Conservation (phyloP, 2,888 invertebrate genomes). For the Clistopyga incitator region DNA sequence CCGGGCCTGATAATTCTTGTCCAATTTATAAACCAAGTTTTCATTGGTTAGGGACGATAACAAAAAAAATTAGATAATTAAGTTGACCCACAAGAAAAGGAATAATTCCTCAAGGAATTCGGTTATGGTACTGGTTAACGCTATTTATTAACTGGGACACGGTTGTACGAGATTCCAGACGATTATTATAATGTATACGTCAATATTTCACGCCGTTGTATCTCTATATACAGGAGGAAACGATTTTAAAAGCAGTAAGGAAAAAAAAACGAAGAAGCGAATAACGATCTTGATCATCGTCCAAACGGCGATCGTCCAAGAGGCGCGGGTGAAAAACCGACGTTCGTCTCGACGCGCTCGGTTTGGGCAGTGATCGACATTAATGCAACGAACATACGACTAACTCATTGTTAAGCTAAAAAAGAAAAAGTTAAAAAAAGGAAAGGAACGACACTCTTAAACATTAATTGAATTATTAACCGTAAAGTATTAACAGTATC, state of each 20-base stretch:
- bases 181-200: conserved; percentile 43
- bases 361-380: conserved; percentile 73
- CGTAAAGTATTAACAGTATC: conserved; percentile 71
- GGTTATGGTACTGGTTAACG: conserved; percentile 68
- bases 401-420: conserved; percentile 60
- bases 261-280: conserved; percentile 28
- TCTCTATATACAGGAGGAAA: conserved; percentile 31
- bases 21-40: conserved; percentile 38
- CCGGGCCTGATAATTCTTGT: conserved; percentile 11
- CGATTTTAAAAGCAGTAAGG: neutral
- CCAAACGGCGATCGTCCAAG: conserved; percentile 62
- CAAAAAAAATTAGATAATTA: conserved; percentile 35
- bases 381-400: conserved; percentile 59
- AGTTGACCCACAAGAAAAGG: conserved; percentile 20
- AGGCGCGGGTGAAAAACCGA: conserved; percentile 32
- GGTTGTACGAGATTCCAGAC: conserved; percentile 50
- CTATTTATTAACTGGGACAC: conserved; percentile 73
- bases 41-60: conserved; percentile 2
- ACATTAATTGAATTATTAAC: conserved; percentile 68
- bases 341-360: conserved; percentile 31
- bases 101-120: conserved; percentile 56
- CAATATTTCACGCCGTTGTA: conserved; percentile 41
- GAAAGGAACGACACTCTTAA: conserved; percentile 50
- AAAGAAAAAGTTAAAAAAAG: conserved; percentile 35
- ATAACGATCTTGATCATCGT: conserved; percentile 72